A percentile compares a stretch with the other conserved stretches of the same genome.
These are phyloP conservation scores for Gymnosoma rotundatum DNA, from an alignment of 2,888 invertebrate species.

Conservation along the genomic window DNA sequence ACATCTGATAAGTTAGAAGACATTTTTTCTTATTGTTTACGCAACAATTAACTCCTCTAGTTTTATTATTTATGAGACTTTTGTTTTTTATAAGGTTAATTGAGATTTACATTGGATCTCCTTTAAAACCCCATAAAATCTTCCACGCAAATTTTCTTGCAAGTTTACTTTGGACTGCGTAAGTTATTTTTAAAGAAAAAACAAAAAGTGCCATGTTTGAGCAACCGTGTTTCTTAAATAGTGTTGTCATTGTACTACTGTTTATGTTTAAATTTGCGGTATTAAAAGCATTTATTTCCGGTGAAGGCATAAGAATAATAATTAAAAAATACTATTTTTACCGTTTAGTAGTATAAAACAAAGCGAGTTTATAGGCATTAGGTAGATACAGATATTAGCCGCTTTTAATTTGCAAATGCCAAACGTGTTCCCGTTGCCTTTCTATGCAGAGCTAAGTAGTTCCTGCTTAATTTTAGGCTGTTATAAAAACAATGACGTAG, in stretches of 20 bases:
- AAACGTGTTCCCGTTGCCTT: too few species aligned
- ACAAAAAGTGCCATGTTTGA: not conserved
- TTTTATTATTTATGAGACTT: not conserved
- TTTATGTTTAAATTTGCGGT: not conserved
- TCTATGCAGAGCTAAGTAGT: too few species aligned
- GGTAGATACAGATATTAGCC: too few species aligned
- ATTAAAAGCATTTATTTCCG: not conserved
- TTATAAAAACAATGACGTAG: too few species aligned
- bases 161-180: slow-evolving; percentile 4
- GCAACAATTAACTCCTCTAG: slow-evolving; percentile 12
- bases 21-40: slow-evolving; percentile 51
- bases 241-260: not conserved
- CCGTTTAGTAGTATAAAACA: too few species aligned
- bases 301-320: too few species aligned
- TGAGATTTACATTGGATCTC: slow-evolving; percentile 15
- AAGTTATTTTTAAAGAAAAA: not conserved
- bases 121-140: not conserved
- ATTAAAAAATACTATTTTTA: too few species aligned
- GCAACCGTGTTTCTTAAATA: not conserved
- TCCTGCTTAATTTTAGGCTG: too few species aligned
- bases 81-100: not conserved
- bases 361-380: too few species aligned
- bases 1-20: slow-evolving; percentile 65
- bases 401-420: too few species aligned
- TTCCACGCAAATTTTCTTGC: slow-evolving; percentile 4